Evolutionary conservation across 2,888 invertebrate species (phyloP).

Genomic region (Oscheius sp.): DNA sequence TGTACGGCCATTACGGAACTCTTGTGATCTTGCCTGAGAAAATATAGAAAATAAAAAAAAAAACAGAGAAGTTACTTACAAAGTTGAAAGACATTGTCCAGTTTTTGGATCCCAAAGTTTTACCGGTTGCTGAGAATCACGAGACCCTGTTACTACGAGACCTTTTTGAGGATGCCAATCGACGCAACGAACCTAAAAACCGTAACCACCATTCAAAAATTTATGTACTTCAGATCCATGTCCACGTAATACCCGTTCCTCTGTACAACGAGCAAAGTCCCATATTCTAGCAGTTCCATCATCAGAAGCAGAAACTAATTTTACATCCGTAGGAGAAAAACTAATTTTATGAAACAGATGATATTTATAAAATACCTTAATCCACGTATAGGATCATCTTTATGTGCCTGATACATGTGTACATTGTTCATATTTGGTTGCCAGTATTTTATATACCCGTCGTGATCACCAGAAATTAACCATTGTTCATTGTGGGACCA

Average conservation of each 20-base stretch:
- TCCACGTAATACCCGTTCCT: conserved; percentile 84
- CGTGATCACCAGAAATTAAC: conserved; percentile 98
- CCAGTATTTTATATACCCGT: conserved; percentile 89
- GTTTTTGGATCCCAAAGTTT: conserved; percentile 99
- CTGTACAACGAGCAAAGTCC: conserved; percentile 92
- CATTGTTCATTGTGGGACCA: conserved; percentile 99
- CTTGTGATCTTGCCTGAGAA: conserved; percentile 90
- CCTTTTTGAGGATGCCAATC: conserved; percentile 99
- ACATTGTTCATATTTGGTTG: conserved; percentile 99
- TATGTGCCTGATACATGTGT: conserved; percentile 99
- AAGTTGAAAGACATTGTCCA: conserved; percentile 90
- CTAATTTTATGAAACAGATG: conserved; percentile 74
- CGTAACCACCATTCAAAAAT: neutral
- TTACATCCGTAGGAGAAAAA: conserved; percentile 98
- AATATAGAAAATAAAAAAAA: neutral
- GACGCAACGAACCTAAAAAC: conserved; percentile 76
- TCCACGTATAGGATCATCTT: conserved; percentile 94
- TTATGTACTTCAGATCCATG: conserved; percentile 65
- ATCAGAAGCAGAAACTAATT: conserved; percentile 98
- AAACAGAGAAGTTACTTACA: conserved; percentile 76
- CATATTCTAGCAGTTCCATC: conserved; percentile 98
- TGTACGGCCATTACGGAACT: conserved; percentile 98
- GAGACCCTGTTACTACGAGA: conserved; percentile 95
- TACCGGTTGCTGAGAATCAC: conserved; percentile 98
- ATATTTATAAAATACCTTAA: conserved; percentile 80